Conservation (phyloP, 2,113 vertebrate genomes). For the Lagopus leucura region DNA sequence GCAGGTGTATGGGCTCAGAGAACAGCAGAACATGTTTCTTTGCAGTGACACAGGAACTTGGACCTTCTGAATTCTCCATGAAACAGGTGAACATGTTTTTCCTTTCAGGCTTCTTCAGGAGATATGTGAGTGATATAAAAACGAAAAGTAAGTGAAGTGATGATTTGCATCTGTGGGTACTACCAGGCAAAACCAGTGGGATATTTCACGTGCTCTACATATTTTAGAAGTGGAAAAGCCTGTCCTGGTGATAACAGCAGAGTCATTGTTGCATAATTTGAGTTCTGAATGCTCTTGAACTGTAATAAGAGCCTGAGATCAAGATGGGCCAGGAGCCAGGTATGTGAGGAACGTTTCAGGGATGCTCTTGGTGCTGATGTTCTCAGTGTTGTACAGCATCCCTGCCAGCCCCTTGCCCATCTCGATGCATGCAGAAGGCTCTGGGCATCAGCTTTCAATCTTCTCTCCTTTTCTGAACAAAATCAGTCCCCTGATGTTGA, state of each 20-base stretch:
- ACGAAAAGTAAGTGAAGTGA: not conserved
- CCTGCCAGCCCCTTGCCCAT: not conserved
- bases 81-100: not conserved
- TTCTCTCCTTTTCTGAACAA: not conserved
- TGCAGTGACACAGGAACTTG: not conserved
- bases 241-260: not conserved
- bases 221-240: not conserved
- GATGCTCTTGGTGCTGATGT: not conserved
- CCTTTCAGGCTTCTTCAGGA: not conserved
- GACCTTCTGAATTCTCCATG: not conserved
- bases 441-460: not conserved
- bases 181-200: not conserved
- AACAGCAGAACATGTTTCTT: not conserved
- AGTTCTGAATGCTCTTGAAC: not conserved
- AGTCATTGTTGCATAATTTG: not conserved
- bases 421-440: not conserved
- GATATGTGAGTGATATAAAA: not conserved
- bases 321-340: not conserved
- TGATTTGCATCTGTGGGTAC: not conserved
- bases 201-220: accelerated
- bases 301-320: not conserved
- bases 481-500: not conserved
- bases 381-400: not conserved
- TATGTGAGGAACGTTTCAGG: not conserved
- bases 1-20: not conserved